Base-by-base conservation (phyloP, 2,113 vertebrate species). In the Ailurus styani region DNA sequence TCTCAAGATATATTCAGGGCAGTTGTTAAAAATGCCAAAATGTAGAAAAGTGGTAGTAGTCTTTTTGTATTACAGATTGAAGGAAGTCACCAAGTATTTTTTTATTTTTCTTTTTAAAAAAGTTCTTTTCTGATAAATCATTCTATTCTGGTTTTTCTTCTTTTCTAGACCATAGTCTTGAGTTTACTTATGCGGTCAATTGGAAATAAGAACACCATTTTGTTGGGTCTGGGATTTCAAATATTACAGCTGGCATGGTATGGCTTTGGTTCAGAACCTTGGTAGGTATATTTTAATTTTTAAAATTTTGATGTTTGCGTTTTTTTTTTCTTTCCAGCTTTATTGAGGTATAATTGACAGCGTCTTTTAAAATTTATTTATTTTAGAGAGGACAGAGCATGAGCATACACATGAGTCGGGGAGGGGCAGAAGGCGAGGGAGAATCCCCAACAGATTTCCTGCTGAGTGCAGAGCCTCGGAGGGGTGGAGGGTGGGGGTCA, bases 101-200 rank as follows among this genome's bases (percentile, higher is more conserved):
- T 50, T 88, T 42, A 29, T 68, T 42, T 64, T 29, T 75, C 11
- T 50, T 25, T 78, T 81, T 87, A 31, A 79, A 93, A 93, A 95
- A 42, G 27, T 57, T 96, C 45, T 73, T 52, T 91, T 95, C 27
- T 68, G 8, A 73, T 64, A 81, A 94, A 54, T n/a, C 15, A 42
- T 90, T 68, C 42, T 91, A 54, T 90, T 78, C 42, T 93, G 13
- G 2, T 64, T 89, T 91, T 94, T 54, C 25, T 52, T 93, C 83
- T 83, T 75, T 40, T 50, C 52, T 96, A 99, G 99, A 99, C 99
- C 37, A 98, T 99, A 98, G 99, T 99, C 93, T 97, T 99, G 98
- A 99, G 99, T 98, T 99, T 99, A 97, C 99, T 99, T 34, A 99
- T 99, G 99, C 98, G 99, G 23, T 99, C 99, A 90, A 99, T 99